These are phyloP conservation scores for Drosophila funebris DNA, from an alignment of 1,140 invertebrate species.

Conservation along the genomic window DNA sequence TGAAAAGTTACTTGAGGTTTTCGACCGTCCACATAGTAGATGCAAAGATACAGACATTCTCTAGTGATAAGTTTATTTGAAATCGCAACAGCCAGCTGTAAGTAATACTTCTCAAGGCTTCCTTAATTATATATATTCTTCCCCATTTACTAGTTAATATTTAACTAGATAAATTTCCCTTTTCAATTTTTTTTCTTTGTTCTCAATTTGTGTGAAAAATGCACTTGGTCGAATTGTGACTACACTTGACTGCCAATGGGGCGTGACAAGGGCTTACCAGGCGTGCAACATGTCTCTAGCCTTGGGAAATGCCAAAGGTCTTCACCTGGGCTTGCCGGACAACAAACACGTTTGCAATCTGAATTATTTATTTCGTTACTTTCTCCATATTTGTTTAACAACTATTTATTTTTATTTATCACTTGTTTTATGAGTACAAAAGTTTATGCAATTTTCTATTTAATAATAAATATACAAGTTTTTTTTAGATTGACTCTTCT, in stretches of 20 bases:
- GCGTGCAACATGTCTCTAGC: background rate
- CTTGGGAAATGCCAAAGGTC: slow-evolving; percentile 28
- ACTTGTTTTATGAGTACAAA: too few species aligned
- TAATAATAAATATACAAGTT: too few species aligned
- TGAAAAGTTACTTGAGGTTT: too few species aligned
- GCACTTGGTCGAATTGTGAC: background rate
- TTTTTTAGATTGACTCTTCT: too few species aligned
- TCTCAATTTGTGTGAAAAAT: slow-evolving; percentile 27
- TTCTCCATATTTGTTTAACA: background rate
- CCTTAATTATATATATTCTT: background rate
- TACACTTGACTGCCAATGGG: slow-evolving; percentile 8
- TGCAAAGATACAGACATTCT: too few species aligned
- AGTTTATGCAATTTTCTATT: too few species aligned
- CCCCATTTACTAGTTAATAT: background rate
- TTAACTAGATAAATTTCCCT: background rate
- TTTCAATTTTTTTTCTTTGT: too few species aligned
- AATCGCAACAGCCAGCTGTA: too few species aligned
- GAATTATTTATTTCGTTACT: background rate
- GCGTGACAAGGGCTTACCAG: background rate
- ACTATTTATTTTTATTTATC: too few species aligned
- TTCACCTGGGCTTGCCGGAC: background rate
- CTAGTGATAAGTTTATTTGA: too few species aligned
- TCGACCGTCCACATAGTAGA: too few species aligned
- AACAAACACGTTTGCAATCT: too few species aligned
- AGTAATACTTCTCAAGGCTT: background rate